These are phyloP conservation scores for Parus major DNA, from an alignment of 2,113 vertebrate genomes.

Conservation along the genomic window DNA sequence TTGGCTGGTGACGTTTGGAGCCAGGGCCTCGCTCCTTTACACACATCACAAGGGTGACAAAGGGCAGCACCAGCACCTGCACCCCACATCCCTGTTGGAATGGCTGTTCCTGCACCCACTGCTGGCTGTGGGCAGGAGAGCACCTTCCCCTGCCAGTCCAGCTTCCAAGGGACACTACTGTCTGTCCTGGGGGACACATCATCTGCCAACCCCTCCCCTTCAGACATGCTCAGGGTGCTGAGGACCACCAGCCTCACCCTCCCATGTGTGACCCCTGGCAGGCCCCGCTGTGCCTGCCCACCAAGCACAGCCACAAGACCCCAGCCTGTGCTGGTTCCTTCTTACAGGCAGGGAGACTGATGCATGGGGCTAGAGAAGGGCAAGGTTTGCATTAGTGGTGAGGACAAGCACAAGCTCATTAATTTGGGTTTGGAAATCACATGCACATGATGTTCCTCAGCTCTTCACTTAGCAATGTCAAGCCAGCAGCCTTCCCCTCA, in stretches of 20 bases:
- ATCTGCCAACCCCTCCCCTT: not conserved
- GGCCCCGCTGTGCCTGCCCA: not conserved
- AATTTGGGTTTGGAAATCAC: not conserved
- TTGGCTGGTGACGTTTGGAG: not conserved
- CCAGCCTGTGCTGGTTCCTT: not conserved
- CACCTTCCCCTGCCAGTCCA: not conserved
- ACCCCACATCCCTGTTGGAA: rapidly evolving
- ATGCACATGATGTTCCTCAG: not conserved
- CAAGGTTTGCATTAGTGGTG: not conserved
- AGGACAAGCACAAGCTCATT: not conserved
- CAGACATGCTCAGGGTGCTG: not conserved
- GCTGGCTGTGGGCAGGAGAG: not conserved
- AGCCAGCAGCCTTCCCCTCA: not conserved
- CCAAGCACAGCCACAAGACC: not conserved
- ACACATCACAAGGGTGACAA: not conserved
- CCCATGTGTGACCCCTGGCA: not conserved
- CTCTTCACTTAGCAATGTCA: not conserved
- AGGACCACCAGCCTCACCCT: not conserved
- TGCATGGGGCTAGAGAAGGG: not conserved
- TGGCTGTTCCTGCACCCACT: not conserved
- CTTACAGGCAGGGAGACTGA: not conserved
- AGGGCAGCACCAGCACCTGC: not conserved
- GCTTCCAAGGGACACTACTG: not conserved
- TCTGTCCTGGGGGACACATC: not conserved
- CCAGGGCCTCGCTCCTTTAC: rapidly evolving